Conservation (phyloP, 2,113 vertebrate genomes). For the Notechis scutatus region DNA sequence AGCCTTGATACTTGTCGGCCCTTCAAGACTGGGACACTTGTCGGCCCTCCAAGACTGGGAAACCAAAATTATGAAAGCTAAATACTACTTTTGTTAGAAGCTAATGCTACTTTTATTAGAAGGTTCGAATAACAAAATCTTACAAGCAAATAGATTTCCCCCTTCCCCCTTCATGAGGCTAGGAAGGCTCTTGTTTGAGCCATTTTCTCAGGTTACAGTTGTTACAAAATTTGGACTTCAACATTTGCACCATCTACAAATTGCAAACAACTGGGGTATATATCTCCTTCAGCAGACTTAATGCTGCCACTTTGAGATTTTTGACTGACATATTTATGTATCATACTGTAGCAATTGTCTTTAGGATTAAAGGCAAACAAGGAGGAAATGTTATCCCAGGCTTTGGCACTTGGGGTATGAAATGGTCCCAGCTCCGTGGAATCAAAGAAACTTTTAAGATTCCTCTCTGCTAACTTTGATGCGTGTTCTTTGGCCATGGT, state of each 20-base stretch:
- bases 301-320: rapidly evolving
- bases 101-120: not conserved
- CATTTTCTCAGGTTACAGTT: not conserved
- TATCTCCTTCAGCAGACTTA: rapidly evolving
- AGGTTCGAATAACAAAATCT: not conserved
- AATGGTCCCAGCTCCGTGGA: not conserved
- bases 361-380: constrained; percentile 57
- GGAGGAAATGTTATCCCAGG: constrained; percentile 71
- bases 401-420: constrained; percentile 59
- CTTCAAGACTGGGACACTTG: not conserved
- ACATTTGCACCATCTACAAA: constrained; percentile 57
- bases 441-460: constrained; percentile 74
- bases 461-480: constrained; percentile 69
- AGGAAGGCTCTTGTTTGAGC: not conserved
- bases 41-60: not conserved
- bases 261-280: not conserved
- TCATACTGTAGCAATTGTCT: constrained; percentile 67
- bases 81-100: not conserved
- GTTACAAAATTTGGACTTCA: rapidly evolving
- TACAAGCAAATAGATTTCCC: not conserved
- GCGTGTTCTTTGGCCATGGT: constrained; percentile 63
- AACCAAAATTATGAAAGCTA: not conserved
- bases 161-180: not conserved
- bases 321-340: constrained; percentile 66
- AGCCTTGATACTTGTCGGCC: not conserved